These are phyloP conservation scores for Lagria hirta DNA, from an alignment of 2,888 invertebrate species.

Conservation along the genomic window DNA sequence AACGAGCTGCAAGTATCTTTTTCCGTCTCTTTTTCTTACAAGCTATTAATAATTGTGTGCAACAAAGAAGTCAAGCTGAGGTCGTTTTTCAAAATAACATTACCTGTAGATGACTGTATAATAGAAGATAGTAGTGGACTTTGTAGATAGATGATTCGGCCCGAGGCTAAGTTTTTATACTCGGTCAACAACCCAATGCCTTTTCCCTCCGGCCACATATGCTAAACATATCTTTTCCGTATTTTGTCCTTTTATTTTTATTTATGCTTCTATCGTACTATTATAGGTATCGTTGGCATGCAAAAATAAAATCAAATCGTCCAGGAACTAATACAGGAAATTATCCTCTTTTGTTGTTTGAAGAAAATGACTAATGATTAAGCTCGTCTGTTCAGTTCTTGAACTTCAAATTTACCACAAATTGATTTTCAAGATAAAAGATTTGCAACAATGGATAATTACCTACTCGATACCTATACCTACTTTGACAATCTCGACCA, in stretches of 20 bases:
- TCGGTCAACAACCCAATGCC: conserved; percentile 37
- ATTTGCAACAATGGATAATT: too few species aligned
- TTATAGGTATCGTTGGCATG: not conserved
- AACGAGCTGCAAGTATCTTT: conserved; percentile 2
- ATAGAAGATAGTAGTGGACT: conserved; percentile 37
- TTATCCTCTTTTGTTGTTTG: too few species aligned
- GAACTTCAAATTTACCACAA: too few species aligned
- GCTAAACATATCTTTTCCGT: conserved; percentile 37
- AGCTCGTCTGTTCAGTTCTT: too few species aligned
- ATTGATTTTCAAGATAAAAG: too few species aligned
- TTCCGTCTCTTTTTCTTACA: conserved; percentile 1
- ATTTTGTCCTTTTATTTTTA: conserved; percentile 30
- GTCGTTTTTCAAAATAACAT: conserved; percentile 8
- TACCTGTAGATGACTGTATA: conserved; percentile 31
- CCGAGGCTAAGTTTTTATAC: conserved; percentile 36
- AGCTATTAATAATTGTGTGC: not conserved
- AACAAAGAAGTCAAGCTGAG: conserved; percentile 1
- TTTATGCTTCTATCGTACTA: conserved; percentile 10
- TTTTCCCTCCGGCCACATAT: conserved; percentile 33
- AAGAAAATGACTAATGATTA: too few species aligned
- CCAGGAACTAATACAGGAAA: too few species aligned
- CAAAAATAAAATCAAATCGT: conserved; percentile 4
- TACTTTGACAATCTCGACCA: too few species aligned
- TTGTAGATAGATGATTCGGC: conserved; percentile 36
- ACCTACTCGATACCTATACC: too few species aligned